Conservation (phyloP, 2,797 vertebrate species). For the Vespertilio murinus region DNA sequence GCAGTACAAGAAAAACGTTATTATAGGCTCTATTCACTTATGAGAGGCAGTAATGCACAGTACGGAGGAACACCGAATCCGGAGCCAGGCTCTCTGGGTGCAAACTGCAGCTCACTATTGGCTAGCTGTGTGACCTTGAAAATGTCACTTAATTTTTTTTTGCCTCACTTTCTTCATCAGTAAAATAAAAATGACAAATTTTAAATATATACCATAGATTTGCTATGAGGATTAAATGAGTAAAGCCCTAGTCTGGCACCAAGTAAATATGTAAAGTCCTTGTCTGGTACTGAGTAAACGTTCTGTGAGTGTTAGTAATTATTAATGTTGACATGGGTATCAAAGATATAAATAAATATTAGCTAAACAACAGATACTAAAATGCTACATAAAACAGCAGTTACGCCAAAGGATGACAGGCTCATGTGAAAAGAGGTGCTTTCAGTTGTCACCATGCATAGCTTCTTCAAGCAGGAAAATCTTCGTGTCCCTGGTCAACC, state of each 20-base stretch:
- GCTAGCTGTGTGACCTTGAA: background rate
- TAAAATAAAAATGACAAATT: background rate
- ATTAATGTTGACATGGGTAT: background rate
- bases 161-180: background rate
- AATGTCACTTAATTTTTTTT: background rate
- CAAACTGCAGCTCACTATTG: accelerated
- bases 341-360: slow-evolving; percentile 18
- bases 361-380: background rate
- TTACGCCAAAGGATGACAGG: background rate
- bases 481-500: background rate
- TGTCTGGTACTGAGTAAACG: background rate
- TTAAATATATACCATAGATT: background rate
- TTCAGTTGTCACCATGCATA: background rate
- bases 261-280: background rate
- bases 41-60: background rate
- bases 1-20: background rate
- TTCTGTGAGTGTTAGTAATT: background rate
- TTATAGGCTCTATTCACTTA: background rate
- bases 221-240: background rate
- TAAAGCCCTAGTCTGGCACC: background rate
- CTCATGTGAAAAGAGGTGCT: background rate
- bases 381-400: background rate
- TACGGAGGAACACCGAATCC: background rate
- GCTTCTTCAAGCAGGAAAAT: background rate
- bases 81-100: background rate